These are phyloP conservation scores for Orestias chungarensis DNA, from an alignment of 2,797 vertebrate genomes.

Conservation along the genomic window DNA sequence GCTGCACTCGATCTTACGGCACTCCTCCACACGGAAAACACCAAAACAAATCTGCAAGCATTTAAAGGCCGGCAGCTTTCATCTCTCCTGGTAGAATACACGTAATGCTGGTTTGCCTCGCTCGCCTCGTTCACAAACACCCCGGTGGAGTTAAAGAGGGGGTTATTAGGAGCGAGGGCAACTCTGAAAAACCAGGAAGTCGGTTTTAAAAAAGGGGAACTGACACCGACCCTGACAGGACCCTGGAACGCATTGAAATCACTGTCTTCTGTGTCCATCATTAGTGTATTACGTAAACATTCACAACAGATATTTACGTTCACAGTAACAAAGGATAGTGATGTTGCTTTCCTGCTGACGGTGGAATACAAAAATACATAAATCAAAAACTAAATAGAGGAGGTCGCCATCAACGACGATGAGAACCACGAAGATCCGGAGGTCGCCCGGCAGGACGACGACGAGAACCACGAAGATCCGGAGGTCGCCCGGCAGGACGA, in stretches of 20 bases:
- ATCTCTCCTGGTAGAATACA: conserved; percentile 65
- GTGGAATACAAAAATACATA: too few relatives aligned
- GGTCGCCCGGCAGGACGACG: too few relatives aligned
- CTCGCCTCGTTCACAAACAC: conserved; percentile 64
- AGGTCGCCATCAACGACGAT: too few relatives aligned
- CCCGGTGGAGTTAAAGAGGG: conserved; percentile 45
- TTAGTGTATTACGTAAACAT: not conserved
- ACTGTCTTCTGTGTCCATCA: conserved; percentile 2
- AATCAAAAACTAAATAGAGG: too few relatives aligned
- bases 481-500: too few relatives aligned
- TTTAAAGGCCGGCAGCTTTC: conserved; percentile 72
- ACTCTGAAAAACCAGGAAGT: conserved; percentile 38
- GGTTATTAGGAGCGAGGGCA: conserved; percentile 47
- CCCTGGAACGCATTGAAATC: conserved; percentile 14
- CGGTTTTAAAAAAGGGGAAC: not conserved
- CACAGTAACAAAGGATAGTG: not conserved
- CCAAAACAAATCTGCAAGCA: conserved; percentile 76
- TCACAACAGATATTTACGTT: not conserved
- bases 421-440: too few relatives aligned
- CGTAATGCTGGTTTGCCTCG: conserved; percentile 56
- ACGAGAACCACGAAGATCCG: too few relatives aligned
- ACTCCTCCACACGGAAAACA: conserved; percentile 52
- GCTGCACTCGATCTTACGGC: conserved; percentile 32
- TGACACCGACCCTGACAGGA: conserved; percentile 10
- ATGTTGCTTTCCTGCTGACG: too few relatives aligned